A percentile compares a stretch with the other conserved stretches of the same genome.
These are phyloP conservation scores for Amia ocellicauda DNA, from an alignment of 2,113 vertebrate species.

Conservation along the genomic window DNA sequence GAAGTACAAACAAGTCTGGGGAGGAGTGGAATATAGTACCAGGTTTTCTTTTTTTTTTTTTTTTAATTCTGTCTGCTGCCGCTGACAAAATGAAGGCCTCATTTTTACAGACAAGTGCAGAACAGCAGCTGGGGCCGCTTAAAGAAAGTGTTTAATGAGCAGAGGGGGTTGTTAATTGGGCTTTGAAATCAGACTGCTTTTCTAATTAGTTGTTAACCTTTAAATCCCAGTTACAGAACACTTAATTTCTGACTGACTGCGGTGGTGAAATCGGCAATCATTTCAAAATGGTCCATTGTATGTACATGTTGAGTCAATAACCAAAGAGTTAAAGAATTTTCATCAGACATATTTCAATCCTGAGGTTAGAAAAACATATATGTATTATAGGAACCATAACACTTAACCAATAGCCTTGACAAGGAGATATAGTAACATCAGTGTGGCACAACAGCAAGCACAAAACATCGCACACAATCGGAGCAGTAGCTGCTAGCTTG, in stretches of 20 bases:
- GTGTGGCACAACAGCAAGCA: too few relatives aligned
- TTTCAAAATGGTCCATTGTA: too few relatives aligned
- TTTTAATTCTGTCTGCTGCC: slow-evolving; percentile 7
- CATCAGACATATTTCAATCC: too few relatives aligned
- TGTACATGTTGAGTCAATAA: too few relatives aligned
- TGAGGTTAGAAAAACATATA: too few relatives aligned
- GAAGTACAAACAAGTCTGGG: not conserved
- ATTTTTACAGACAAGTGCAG: slow-evolving; percentile 34
- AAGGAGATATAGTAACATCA: too few relatives aligned
- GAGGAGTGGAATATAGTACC: not conserved
- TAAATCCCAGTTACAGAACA: slow-evolving; percentile 54
- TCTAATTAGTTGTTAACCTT: slow-evolving; percentile 80
- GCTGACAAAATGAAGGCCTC: slow-evolving; percentile 8
- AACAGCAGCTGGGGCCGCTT: slow-evolving; percentile 59
- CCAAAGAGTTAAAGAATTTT: not conserved
- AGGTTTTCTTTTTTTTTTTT: too few relatives aligned
- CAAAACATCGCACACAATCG: too few relatives aligned
- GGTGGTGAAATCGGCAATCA: not conserved
- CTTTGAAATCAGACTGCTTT: slow-evolving; percentile 58
- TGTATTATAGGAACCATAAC: too few relatives aligned
- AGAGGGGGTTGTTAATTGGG: slow-evolving; percentile 75
- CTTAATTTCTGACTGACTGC: slow-evolving; percentile 24
- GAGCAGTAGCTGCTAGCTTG: too few relatives aligned
- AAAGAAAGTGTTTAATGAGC: slow-evolving; percentile 71
- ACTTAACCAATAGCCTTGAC: too few relatives aligned